These are phyloP conservation scores for Semnornis frantzii DNA, from an alignment of 2,113 vertebrate genomes.

Conservation along the genomic window DNA sequence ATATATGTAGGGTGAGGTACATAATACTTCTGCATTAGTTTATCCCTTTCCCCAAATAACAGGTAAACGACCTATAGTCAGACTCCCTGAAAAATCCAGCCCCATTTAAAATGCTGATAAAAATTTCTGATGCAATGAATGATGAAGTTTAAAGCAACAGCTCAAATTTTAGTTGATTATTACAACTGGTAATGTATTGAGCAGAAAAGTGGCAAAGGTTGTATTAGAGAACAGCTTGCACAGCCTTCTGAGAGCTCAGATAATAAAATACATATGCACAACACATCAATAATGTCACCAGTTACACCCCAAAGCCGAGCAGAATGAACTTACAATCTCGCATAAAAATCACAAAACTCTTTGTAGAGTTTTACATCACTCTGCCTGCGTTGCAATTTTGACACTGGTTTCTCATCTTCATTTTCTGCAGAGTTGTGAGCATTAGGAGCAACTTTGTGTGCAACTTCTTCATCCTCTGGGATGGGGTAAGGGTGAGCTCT, in stretches of 20 bases:
- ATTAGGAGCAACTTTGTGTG: conserved; percentile 49
- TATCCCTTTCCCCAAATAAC: neutral
- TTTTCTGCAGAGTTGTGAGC: conserved; percentile 58
- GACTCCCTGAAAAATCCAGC: neutral
- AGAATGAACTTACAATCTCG: conserved; percentile 89
- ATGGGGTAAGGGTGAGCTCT: conserved; percentile 74
- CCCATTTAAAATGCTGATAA: neutral
- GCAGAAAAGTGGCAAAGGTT: neutral
- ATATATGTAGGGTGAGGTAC: neutral
- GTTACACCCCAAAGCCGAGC: neutral
- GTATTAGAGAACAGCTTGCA: neutral
- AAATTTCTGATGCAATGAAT: neutral
- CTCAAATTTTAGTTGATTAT: neutral
- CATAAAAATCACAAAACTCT: conserved; percentile 99
- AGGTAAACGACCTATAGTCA: neutral
- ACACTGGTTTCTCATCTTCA: conserved; percentile 86
- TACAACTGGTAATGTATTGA: neutral
- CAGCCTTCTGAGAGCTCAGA: neutral
- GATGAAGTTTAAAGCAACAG: neutral
- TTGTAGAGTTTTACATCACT: conserved; percentile 97
- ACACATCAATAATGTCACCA: neutral
- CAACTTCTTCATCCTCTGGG: conserved; percentile 84
- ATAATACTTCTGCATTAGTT: neutral
- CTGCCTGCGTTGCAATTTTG: conserved; percentile 88
- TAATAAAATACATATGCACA: neutral